These are phyloP conservation scores for Scaptodrosophila latifasciaeformis DNA, from an alignment of 2,888 invertebrate genomes.

Conservation along the genomic window DNA sequence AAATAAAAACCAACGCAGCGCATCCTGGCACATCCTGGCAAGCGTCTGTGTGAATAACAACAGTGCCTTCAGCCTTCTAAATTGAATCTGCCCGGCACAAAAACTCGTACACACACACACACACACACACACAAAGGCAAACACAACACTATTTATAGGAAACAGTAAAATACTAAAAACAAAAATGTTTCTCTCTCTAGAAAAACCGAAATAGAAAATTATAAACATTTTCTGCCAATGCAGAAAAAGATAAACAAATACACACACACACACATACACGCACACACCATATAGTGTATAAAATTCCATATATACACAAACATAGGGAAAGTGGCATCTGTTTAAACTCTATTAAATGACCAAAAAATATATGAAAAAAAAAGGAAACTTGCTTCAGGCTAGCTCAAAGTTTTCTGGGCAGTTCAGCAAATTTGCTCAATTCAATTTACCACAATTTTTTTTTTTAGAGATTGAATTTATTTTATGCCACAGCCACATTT, in stretches of 20 bases:
- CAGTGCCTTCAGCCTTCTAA: slow-evolving; percentile 32
- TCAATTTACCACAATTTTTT: too few species aligned
- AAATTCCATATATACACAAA: slow-evolving; percentile 34
- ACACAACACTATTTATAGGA: slow-evolving; percentile 11
- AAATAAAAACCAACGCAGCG: slow-evolving; percentile 2
- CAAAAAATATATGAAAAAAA: too few species aligned
- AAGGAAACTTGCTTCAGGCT: too few species aligned
- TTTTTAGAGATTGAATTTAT: too few species aligned
- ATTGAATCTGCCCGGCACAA: slow-evolving; percentile 47
- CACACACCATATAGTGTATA: too few species aligned
- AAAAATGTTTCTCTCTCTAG: too few species aligned
- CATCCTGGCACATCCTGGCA: slow-evolving; percentile 58
- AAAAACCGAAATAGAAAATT: slow-evolving; percentile 51
- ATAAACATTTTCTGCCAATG: slow-evolving; percentile 44
- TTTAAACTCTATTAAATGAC: too few species aligned
- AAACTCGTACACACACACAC: slow-evolving; percentile 15
- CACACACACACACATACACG: slow-evolving; percentile 26
- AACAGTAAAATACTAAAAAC: slow-evolving; percentile 18
- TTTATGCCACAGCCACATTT: too few species aligned
- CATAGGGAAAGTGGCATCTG: slow-evolving; percentile 2
- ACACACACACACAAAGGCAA: too few species aligned
- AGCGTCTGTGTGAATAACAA: slow-evolving; percentile 30
- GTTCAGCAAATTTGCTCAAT: too few species aligned
- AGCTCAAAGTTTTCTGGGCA: too few species aligned
- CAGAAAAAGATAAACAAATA: slow-evolving; percentile 5